Evolutionary conservation across 2,797 vertebrate genomes (phyloP).

Genomic region (Micropoecilia bifurca): DNA sequence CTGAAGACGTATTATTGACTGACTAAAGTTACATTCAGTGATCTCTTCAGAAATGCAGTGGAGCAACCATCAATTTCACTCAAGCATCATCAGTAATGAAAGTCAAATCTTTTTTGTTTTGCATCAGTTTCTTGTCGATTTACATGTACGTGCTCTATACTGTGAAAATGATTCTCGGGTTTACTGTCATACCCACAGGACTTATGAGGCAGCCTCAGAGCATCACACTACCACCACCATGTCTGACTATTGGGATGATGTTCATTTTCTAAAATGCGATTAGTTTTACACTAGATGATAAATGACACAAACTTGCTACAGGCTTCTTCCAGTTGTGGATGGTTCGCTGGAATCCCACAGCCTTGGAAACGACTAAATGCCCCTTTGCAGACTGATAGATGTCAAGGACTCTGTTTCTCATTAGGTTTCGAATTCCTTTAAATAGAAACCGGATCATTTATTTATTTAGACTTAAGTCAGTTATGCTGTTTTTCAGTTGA

Average conservation of each 20-base stretch:
- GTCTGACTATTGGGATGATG: neutral
- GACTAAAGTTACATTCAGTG: neutral
- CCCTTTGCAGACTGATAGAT: neutral
- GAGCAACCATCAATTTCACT: neutral
- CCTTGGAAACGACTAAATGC: neutral
- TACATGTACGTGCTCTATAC: neutral
- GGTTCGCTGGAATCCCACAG: neutral
- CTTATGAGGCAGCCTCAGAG: neutral
- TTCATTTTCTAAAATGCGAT: neutral
- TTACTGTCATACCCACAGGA: neutral
- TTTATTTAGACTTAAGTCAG: neutral
- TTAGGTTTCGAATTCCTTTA: neutral
- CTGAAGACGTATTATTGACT: neutral
- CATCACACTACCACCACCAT: neutral
- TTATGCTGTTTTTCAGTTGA: neutral
- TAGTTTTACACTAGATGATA: neutral
- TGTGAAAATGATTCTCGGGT: neutral
- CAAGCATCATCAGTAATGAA: neutral
- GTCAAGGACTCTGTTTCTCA: neutral
- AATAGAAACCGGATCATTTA: neutral
- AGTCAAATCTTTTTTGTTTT: neutral
- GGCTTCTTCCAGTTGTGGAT: neutral
- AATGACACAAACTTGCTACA: neutral
- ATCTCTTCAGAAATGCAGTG: neutral
- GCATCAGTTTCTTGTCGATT: neutral